Base-by-base conservation (phyloP, 2,797 vertebrate genomes). In the Falco concolor region DNA sequence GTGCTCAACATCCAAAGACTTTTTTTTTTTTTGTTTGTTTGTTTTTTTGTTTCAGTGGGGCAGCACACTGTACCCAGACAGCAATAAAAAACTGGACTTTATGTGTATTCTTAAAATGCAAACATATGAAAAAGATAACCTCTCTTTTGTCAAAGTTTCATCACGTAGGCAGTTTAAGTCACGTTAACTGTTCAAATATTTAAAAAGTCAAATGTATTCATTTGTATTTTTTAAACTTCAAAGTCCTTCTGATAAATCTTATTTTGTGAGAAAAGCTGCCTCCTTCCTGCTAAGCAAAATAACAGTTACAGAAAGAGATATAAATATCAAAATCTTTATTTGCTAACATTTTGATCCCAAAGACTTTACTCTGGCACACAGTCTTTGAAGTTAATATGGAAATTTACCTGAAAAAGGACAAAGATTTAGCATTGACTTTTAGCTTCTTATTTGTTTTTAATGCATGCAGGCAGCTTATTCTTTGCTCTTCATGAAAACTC, bases 301-400 rank as follows among this genome's bases (percentile, higher is more conserved):
- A 87, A 79, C 3, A 0, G 32, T 53, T 84, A 65, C 50, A 75
- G 54, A 61, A 69, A 70, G 61, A 87, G 30, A 90, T 87, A 79
- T 61, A 86, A 88, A 82, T 84, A 94, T 70, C 27, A 82, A 86
- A 90, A 90, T 79, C 38, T 69, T 49, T 25, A 75, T 80, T 92
- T 92, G 73, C 59, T 85, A 21, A 23, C 84, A 87, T 69, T 36
- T 80, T 4, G 4, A 16, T 68, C 64, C 60, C 65, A 23, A 78
- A 87, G 68, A 68, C 23, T 75, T 88, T 27, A 47, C 10, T 83
- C 30, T 2, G 4, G 13, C 34, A 60, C 21, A 28, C 6, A n/a
- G 40, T 21, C 75, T 93, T 95, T 93, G 82, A 95, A 83, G 57
- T 68, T 56, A 95, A 82, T 47, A 34, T 0, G 0, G 45, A 72